Percentiles rank a stretch among this genome's conserved stretches.
These are phyloP conservation scores for Conistra vaccinii DNA, from an alignment of 2,888 invertebrate species.

Conservation along the genomic window DNA sequence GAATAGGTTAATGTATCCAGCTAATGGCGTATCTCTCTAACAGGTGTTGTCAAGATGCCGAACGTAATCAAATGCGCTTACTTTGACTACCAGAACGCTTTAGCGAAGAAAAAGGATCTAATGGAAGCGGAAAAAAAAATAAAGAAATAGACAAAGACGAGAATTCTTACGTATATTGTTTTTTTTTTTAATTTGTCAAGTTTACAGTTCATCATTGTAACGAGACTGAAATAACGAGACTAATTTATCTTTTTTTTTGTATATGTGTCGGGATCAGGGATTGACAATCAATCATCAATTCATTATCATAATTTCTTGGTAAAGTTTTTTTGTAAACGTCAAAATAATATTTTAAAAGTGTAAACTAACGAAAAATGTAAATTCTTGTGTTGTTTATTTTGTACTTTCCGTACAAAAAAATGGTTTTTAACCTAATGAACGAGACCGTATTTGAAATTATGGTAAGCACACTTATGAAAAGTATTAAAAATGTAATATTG, in stretches of 20 bases:
- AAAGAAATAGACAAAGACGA: constrained; percentile 64
- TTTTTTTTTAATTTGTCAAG: neutral
- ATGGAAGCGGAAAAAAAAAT: constrained; percentile 77
- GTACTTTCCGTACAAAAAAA: constrained; percentile 25
- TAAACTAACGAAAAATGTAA: constrained; percentile 14
- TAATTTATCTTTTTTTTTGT: neutral
- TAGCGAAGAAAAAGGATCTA: constrained; percentile 77
- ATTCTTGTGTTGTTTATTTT: constrained; percentile 12
- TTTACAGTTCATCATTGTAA: constrained; percentile 19
- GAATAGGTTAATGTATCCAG: no score
- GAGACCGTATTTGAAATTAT: constrained; percentile 29
- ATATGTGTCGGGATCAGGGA: neutral
- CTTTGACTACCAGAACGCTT: constrained; percentile 81
- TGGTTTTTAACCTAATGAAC: constrained; percentile 12
- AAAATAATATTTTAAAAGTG: constrained; percentile 10
- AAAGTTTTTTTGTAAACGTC: constrained; percentile 41
- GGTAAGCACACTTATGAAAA: constrained; percentile 21
- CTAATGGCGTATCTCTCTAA: constrained; percentile 7
- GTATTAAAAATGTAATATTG: neutral
- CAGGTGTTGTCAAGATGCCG: constrained; percentile 86
- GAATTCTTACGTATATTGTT: constrained; percentile 25
- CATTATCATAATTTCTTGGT: constrained; percentile 2
- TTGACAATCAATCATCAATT: neutral
- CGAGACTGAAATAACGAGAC: constrained; percentile 4
- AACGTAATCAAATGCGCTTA: constrained; percentile 85